These are phyloP conservation scores for Eurystomus gularis DNA, from an alignment of 2,113 vertebrate species.

Conservation along the genomic window DNA sequence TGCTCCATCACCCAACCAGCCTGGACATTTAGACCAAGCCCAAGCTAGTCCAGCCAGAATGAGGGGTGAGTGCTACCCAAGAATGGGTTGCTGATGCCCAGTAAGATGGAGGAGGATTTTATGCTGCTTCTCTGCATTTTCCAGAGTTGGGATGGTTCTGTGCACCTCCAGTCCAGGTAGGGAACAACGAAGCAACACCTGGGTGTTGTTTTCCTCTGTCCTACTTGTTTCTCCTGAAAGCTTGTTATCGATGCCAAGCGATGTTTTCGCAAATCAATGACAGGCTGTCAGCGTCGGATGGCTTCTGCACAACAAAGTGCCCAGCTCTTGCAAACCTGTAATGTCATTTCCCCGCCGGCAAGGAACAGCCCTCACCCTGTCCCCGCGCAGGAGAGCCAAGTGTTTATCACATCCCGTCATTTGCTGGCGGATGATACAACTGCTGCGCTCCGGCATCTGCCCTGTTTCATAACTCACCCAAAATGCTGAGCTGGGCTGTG, in stretches of 20 bases:
- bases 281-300: constrained; percentile 52
- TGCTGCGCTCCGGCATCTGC: not conserved
- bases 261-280: constrained; percentile 59
- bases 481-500: constrained; percentile 19
- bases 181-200: not conserved
- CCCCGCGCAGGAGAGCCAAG: not conserved
- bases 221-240: constrained; percentile 37
- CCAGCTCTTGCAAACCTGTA: constrained; percentile 51
- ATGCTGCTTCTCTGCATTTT: not conserved
- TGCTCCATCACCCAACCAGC: not conserved
- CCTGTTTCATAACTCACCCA: constrained; percentile 32
- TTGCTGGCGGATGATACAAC: not conserved
- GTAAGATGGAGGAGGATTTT: not conserved
- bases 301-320: constrained; percentile 43
- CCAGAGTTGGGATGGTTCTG: not conserved
- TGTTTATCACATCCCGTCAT: constrained; percentile 41
- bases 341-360: constrained; percentile 28
- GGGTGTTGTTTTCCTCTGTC: constrained; percentile 21
- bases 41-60: not conserved
- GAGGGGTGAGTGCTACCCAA: not conserved
- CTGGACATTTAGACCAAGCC: not conserved
- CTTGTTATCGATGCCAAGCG: constrained; percentile 40
- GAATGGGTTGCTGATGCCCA: rapidly evolving
- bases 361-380: constrained; percentile 33
- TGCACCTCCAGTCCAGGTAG: not conserved